These are phyloP conservation scores for Sarcophaga peregrina DNA, from an alignment of 1,140 invertebrate species.

Conservation along the genomic window DNA sequence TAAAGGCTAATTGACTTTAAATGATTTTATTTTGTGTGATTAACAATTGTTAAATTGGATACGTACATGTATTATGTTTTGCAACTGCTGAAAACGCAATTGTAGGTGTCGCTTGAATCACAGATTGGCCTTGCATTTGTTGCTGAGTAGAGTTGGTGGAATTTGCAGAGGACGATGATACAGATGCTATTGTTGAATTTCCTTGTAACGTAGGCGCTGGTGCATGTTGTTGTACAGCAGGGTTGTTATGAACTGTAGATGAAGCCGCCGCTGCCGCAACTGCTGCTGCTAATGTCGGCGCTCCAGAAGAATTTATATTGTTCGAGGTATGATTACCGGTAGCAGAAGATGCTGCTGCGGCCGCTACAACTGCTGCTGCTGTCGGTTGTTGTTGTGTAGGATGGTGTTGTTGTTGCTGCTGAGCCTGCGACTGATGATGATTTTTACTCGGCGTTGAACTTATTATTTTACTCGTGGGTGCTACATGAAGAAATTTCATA, in stretches of 20 bases:
- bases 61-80: conserved; percentile 66
- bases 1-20: no score
- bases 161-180: conserved; percentile 55
- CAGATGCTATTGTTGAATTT: conserved; percentile 40
- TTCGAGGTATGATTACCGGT: conserved; percentile 27
- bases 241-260: conserved; percentile 50
- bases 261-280: conserved; percentile 48
- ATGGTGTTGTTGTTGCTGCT: conserved; percentile 47
- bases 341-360: conserved; percentile 50
- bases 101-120: conserved; percentile 65
- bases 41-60: no score
- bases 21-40: no score
- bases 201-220: conserved; percentile 55
- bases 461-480: conserved; percentile 62
- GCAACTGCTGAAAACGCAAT: conserved; percentile 67
- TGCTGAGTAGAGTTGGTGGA: conserved; percentile 48
- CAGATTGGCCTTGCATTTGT: conserved; percentile 65
- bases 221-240: conserved; percentile 59
- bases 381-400: conserved; percentile 49
- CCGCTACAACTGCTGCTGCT: conserved; percentile 54
- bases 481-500: conserved; percentile 46
- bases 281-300: conserved; percentile 49
- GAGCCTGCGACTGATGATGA: conserved; percentile 49
- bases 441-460: conserved; percentile 66
- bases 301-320: conserved; percentile 36